Conservation (phyloP, 2,113 vertebrate genomes). For the Isurus oxyrinchus region DNA sequence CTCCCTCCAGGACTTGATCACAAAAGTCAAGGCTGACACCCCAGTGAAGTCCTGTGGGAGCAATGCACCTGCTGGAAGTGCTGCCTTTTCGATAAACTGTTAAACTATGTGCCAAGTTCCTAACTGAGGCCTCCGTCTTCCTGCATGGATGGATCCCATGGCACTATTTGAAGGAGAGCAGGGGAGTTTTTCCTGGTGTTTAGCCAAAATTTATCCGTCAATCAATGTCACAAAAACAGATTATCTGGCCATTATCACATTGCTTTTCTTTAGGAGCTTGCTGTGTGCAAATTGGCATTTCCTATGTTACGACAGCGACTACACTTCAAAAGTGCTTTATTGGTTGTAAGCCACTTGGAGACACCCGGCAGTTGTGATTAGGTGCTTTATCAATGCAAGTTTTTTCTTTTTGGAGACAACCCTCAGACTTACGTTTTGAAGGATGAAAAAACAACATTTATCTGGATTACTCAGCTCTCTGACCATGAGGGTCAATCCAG, state of each 20-base stretch:
- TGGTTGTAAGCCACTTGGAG: too few relatives aligned
- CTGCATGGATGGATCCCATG: background rate
- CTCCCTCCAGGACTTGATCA: background rate
- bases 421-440: too few relatives aligned
- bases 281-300: too few relatives aligned
- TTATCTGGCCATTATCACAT: background rate
- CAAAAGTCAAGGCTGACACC: background rate
- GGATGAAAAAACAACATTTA: background rate
- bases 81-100: background rate
- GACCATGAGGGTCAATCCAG: background rate
- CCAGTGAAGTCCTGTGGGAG: background rate
- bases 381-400: too few relatives aligned
- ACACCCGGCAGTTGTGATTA: too few relatives aligned
- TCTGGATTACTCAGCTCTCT: background rate
- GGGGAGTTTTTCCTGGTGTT: background rate
- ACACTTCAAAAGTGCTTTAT: too few relatives aligned
- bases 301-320: too few relatives aligned
- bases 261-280: too few relatives aligned
- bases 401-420: too few relatives aligned
- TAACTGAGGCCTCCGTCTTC: too few relatives aligned
- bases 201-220: background rate
- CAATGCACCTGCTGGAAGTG: background rate
- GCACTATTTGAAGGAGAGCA: background rate
- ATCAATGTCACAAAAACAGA: background rate
- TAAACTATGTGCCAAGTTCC: background rate